phyloP scores from a whole-genome alignment of 53 echinoderm and acorn worm genomes.

The Glandiceps talaboti region DNA sequence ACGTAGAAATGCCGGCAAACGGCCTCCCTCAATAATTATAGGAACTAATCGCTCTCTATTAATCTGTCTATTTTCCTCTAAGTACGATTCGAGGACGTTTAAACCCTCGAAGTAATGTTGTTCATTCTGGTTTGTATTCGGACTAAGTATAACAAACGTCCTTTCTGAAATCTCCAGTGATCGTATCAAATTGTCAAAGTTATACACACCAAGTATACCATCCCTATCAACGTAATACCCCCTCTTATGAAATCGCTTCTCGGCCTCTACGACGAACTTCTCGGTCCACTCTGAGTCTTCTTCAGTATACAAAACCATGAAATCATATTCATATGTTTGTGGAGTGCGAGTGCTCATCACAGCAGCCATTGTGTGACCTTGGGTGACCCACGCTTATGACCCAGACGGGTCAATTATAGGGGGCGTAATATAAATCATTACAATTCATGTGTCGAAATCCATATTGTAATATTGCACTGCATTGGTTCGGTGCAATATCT shows the following conservation, averaged over 20 bases:
- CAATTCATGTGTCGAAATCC: no score
- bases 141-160: background rate
- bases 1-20: background rate
- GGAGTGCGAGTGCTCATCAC: no score
- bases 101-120: background rate
- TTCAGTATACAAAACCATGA: background rate
- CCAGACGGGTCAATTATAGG: no score
- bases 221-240: background rate
- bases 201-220: background rate
- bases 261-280: background rate
- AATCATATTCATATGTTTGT: background rate
- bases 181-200: background rate
- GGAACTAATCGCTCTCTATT: background rate
- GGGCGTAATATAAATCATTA: no score
- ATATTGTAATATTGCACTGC: no score
- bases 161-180: background rate
- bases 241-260: background rate
- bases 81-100: background rate
- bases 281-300: background rate
- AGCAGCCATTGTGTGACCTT: no score
- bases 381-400: no score
- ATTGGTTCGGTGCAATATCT: no score
- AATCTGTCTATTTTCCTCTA: background rate
- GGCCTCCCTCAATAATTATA: background rate
- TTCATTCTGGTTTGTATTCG: background rate